Percentiles rank a stretch among this genome's conserved stretches.
Conservation (phyloP, 2,113 vertebrate species). For the Coreoperca whiteheadi region DNA sequence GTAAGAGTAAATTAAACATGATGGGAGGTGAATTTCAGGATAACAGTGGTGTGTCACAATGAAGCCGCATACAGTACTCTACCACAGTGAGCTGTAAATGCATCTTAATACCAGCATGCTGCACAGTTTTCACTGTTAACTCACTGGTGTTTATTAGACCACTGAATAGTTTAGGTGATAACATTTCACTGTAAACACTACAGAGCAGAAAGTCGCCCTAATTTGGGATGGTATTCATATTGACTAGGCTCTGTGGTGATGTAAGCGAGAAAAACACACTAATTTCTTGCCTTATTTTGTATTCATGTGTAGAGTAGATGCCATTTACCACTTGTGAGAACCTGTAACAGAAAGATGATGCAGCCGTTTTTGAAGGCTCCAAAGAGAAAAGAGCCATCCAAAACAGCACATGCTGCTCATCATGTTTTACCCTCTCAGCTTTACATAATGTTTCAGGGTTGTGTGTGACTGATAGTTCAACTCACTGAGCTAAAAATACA, state of each 20-base stretch:
- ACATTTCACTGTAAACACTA: constrained; percentile 52
- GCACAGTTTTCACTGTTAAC: constrained; percentile 59
- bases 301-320: constrained; percentile 7
- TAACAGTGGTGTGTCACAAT: constrained; percentile 54
- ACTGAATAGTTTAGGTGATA: constrained; percentile 55
- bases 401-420: constrained; percentile 16
- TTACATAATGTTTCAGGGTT: constrained; percentile 8
- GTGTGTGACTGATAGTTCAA: constrained; percentile 40
- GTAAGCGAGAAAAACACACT: constrained; percentile 7
- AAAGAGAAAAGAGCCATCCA: constrained; percentile 3
- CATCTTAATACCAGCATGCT: constrained; percentile 64
- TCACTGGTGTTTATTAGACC: constrained; percentile 53
- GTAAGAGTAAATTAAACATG: constrained; percentile 80
- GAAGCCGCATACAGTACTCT: constrained; percentile 51
- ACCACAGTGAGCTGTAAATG: constrained; percentile 66
- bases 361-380: constrained; percentile 27
- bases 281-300: constrained; percentile 33
- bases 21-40: constrained; percentile 70
- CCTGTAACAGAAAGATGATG: constrained; percentile 23
- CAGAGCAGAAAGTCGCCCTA: not conserved
- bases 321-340: constrained; percentile 30
- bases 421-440: constrained; percentile 25
- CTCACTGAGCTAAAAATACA: constrained; percentile 24
- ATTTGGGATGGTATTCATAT: constrained; percentile 23
- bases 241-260: constrained; percentile 13